These are phyloP conservation scores for Dryomyza anilis DNA, from an alignment of 2,888 invertebrate genomes.

Conservation along the genomic window DNA sequence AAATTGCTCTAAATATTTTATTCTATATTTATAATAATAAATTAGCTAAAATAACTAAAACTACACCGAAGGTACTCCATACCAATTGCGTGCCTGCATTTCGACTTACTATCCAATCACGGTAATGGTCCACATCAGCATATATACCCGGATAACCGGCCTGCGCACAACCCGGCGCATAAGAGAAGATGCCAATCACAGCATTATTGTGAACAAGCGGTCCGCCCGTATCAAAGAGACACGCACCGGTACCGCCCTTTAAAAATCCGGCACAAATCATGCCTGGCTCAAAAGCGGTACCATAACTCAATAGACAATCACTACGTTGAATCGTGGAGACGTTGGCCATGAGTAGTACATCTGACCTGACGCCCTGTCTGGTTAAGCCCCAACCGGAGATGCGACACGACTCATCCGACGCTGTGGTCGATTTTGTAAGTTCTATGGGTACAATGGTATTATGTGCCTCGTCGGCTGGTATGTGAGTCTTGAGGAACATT, in stretches of 20 bases:
- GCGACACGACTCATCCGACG: conserved; percentile 46
- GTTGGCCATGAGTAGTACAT: conserved; percentile 46
- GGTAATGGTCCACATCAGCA: conserved; percentile 50
- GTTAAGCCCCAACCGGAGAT: conserved; percentile 58
- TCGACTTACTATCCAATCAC: conserved; percentile 51
- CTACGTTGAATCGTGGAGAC: conserved; percentile 44
- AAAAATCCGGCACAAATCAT: conserved; percentile 55
- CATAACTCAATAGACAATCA: conserved; percentile 44
- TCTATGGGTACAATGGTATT: conserved; percentile 45
- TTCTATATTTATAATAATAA: background rate
- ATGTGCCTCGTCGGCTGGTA: conserved; percentile 43
- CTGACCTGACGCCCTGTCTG: conserved; percentile 40
- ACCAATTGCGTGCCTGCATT: conserved; percentile 32
- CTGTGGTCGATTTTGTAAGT: conserved; percentile 37
- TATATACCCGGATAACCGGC: conserved; percentile 49
- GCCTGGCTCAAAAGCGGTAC: conserved; percentile 40
- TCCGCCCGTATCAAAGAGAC: conserved; percentile 56
- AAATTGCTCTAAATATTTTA: background rate
- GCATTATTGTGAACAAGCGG: conserved; percentile 50
- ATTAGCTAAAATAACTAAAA: conserved; percentile 7
- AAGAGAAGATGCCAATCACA: conserved; percentile 53
- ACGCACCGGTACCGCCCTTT: conserved; percentile 53
- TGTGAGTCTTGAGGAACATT: conserved; percentile 46
- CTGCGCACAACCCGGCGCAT: conserved; percentile 54
- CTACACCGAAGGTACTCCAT: background rate